Evolutionary conservation across 2,113 vertebrate genomes (phyloP), one percentile per base, ranked within the genome.

Genomic region (Chamaea fasciata): DNA sequence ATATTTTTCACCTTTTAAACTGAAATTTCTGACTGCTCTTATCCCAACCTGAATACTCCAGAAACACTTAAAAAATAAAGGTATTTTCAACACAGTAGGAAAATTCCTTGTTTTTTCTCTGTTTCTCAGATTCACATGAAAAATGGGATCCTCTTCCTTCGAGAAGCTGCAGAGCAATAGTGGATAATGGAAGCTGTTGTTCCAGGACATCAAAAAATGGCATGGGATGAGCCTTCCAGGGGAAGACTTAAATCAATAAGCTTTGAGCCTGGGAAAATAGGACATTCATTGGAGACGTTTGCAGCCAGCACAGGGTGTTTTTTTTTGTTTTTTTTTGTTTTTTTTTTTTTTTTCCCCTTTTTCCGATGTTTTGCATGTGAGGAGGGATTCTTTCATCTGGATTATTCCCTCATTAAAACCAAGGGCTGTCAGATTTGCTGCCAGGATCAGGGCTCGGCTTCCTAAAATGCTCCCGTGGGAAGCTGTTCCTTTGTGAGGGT

Each of bases 211-310:
- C 56, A 94, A 92, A 92, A 93, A 67, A 53, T 76, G 83, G 57
- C 57, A 88, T 41, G 50, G 75, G 63, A 90, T 83, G 71, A 83
- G 57, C 59, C 49, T 90, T 90, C 15, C 24, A 64, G 76, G 57
- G 67, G 67, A 93, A 88, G 83, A 92, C 75, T 95, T 92, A 55
- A 90, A 90, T 89, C 56, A 44, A 63, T 84, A 90, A 87, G 65
- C 89, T 92, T 85, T 92, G 75, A 96, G 75, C 70, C 86, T 83
- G 70, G 53, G 49, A 96, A 95, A 94, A 86, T 69, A 80, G 79
- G 93, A 80, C 49, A 10, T 81, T 81, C 46, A 30, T 6, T 69
- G 63, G 75, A 85, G 68, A 77, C 7, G 3, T 68, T 52, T 85
- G 73, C 41, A 90, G 67, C 75, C 79, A 83, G 53, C 8, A 19